Conservation (phyloP, 2,888 invertebrate species). For the Catonia carolina region DNA sequence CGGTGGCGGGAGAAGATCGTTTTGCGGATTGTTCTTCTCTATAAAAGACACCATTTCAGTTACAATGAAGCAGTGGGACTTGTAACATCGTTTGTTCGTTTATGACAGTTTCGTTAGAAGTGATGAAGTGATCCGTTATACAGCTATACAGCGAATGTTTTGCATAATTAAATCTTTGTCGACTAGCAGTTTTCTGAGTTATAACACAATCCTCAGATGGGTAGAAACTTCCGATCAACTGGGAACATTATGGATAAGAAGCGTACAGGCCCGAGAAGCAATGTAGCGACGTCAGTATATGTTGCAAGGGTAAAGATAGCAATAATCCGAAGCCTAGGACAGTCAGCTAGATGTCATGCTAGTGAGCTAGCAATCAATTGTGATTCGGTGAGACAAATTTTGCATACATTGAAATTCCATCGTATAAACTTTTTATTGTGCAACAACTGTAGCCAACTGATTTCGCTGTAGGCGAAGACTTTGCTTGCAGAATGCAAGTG, state of each 20-base stretch:
- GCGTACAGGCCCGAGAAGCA: no score
- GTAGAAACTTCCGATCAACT: no score
- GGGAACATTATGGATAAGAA: no score
- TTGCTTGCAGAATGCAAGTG: conserved; percentile 1
- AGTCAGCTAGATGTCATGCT: no score
- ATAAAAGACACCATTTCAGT: not conserved
- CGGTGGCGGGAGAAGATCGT: not conserved
- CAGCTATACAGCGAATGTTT: conserved; percentile 3
- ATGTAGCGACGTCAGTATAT: no score
- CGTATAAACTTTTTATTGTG: conserved; percentile 14
- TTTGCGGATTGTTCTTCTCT: not conserved
- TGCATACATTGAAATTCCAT: conserved; percentile 11
- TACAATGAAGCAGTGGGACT: conserved; percentile 3
- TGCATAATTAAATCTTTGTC: not conserved
- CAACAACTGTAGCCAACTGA: conserved; percentile 11
- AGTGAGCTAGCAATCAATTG: no score
- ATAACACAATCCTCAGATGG: no score
- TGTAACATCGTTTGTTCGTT: not conserved
- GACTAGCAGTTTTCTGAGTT: no score
- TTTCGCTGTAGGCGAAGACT: conserved; percentile 1
- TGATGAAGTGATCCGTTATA: not conserved
- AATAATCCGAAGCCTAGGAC: no score
- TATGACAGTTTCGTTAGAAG: conserved; percentile 10
- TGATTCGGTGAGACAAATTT: not conserved
- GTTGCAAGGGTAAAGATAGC: no score